Percentiles rank a stretch among this genome's conserved stretches.
Conservation (phyloP, 1,140 invertebrate species). For the Drosophila sechellia region DNA sequence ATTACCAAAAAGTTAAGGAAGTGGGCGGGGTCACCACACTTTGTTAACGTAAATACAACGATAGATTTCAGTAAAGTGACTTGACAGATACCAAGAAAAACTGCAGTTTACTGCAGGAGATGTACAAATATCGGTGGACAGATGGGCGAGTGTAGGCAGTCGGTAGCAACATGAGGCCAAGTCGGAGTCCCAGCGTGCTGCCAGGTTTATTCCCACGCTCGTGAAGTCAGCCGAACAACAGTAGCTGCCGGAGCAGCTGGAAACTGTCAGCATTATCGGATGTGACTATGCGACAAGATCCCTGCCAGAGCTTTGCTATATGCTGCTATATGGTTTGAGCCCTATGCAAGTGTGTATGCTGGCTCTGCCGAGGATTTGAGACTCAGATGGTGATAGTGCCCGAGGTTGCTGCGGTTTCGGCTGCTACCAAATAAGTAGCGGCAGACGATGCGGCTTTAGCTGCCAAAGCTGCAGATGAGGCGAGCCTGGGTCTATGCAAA, state of each 20-base stretch:
- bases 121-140: neutral
- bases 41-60: too few species aligned
- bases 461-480: constrained; percentile 50
- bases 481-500: constrained; percentile 67
- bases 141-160: constrained; percentile 28
- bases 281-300: constrained; percentile 75
- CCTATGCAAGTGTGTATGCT: constrained; percentile 55
- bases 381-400: constrained; percentile 63
- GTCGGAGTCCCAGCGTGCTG: constrained; percentile 19
- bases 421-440: constrained; percentile 65
- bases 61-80: too few species aligned
- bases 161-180: constrained; percentile 6
- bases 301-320: constrained; percentile 52
- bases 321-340: neutral
- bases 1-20: too few species aligned
- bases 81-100: too few species aligned
- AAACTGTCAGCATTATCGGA: constrained; percentile 77
- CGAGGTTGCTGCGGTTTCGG: constrained; percentile 16
- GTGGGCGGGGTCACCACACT: too few species aligned
- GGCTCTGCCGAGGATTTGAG: constrained; percentile 52
- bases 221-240: constrained; percentile 35
- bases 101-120: neutral
- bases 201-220: constrained; percentile 41
- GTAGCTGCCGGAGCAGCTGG: constrained; percentile 63
- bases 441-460: constrained; percentile 58